Conservation (phyloP, 2,113 vertebrate genomes). For the Galemys pyrenaicus region DNA sequence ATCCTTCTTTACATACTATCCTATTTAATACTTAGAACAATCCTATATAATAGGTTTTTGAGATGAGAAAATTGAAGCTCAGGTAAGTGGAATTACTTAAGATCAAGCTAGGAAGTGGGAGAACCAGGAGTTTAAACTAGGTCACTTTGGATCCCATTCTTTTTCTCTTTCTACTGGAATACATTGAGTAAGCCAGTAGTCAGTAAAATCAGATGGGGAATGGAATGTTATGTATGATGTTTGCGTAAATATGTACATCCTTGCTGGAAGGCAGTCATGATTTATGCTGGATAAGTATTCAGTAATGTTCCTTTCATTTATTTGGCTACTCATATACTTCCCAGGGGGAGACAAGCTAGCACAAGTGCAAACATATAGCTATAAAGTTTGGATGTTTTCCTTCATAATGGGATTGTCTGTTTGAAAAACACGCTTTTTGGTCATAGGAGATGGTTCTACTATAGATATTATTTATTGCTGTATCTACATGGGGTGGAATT, state of each 20-base stretch:
- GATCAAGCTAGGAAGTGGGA: background rate
- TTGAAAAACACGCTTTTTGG: conserved; percentile 40
- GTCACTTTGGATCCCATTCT: background rate
- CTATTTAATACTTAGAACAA: conserved; percentile 12
- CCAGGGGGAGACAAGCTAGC: conserved; percentile 45
- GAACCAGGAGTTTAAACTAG: background rate
- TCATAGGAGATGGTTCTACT: background rate
- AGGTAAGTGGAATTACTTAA: background rate
- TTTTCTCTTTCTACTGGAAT: background rate
- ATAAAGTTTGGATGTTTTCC: conserved; percentile 25
- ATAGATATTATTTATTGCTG: background rate
- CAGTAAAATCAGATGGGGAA: conserved; percentile 11
- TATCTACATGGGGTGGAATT: background rate
- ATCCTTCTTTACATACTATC: background rate
- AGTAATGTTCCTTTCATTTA: conserved; percentile 49
- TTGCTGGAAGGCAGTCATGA: conserved; percentile 23
- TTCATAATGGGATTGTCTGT: background rate
- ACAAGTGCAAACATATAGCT: conserved; percentile 51
- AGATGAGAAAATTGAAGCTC: background rate
- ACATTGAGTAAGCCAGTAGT: background rate
- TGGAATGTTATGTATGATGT: background rate
- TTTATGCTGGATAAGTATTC: conserved; percentile 55
- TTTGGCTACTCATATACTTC: conserved; percentile 53
- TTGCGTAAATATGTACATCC: conserved; percentile 38
- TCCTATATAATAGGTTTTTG: conserved; percentile 4